Conservation (phyloP, 2,888 invertebrate genomes). For the Acleris literana region DNA sequence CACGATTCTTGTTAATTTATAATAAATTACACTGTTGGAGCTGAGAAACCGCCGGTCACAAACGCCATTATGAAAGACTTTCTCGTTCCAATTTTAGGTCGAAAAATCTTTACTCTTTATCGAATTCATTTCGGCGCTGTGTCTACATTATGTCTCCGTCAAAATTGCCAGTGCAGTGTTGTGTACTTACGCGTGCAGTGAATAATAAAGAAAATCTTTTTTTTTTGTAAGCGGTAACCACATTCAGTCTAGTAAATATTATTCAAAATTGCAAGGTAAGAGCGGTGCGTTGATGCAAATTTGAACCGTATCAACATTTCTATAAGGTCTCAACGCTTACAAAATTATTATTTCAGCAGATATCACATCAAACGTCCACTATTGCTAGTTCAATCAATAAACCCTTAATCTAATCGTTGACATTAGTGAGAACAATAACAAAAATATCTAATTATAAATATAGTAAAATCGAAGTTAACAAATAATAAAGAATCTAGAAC, state of each 20-base stretch:
- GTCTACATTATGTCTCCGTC: no score
- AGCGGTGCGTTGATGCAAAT: neutral
- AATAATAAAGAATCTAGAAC: slow-evolving; percentile 23
- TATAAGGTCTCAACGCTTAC: neutral
- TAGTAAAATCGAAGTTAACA: slow-evolving; percentile 26
- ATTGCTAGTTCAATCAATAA: slow-evolving; percentile 6
- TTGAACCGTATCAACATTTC: neutral
- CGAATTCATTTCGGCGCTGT: no score
- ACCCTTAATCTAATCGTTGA: slow-evolving; percentile 29
- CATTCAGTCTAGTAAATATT: neutral
- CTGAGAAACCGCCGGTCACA: no score
- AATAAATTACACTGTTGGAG: no score
- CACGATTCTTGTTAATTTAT: no score
- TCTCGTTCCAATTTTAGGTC: no score
- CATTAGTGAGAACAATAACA: slow-evolving; percentile 33
- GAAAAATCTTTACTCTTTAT: no score
- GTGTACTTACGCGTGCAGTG: no score
- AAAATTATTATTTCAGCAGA: neutral
- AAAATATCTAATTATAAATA: slow-evolving; percentile 18
- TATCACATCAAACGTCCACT: slow-evolving; percentile 1
- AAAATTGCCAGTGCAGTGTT: no score
- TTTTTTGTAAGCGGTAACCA: neutral
- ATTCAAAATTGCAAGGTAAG: neutral
- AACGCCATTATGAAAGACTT: no score
- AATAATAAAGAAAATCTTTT: no score